Conservation (phyloP, 2,888 invertebrate genomes). For the Drosophila affinis region DNA sequence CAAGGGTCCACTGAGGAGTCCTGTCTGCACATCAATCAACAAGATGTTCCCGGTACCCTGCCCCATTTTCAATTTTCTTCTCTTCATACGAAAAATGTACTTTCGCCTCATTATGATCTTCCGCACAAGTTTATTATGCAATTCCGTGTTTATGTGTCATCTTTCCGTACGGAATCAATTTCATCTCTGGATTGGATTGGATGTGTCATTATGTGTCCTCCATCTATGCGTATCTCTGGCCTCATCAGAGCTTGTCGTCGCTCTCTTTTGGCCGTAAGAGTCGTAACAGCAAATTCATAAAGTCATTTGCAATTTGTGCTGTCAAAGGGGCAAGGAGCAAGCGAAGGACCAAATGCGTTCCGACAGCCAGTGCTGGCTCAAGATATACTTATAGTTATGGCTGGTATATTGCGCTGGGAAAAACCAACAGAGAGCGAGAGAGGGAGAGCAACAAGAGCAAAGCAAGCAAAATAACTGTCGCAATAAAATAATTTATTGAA, state of each 20-base stretch:
- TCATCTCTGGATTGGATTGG: constrained; percentile 32
- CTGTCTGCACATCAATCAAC: constrained; percentile 33
- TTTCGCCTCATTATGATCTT: constrained; percentile 59
- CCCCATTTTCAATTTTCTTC: constrained; percentile 12
- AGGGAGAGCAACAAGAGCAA: constrained; percentile 32
- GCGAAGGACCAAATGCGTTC: constrained; percentile 51
- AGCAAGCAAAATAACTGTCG: constrained; percentile 74
- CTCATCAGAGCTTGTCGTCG: constrained; percentile 18
- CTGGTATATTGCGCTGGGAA: constrained; percentile 45
- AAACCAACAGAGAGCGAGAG: constrained; percentile 25
- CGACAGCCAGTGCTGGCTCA: constrained; percentile 51
- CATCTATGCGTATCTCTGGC: constrained; percentile 21
- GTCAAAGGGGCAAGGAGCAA: constrained; percentile 39
- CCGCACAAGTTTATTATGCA: constrained; percentile 73
- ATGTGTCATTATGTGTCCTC: constrained; percentile 15
- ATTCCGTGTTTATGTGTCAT: constrained; percentile 55
- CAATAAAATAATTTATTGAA: constrained; percentile 82
- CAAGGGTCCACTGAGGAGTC: neutral
- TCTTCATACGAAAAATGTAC: neutral
- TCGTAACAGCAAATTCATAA: constrained; percentile 60
- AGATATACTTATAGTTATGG: constrained; percentile 23
- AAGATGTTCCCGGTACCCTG: neutral
- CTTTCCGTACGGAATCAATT: constrained; percentile 62
- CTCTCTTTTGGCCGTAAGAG: constrained; percentile 26
- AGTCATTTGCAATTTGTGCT: constrained; percentile 76